phyloP scores from a whole-genome alignment of 2,888 invertebrate species.

The Thymelicus sylvestris region DNA sequence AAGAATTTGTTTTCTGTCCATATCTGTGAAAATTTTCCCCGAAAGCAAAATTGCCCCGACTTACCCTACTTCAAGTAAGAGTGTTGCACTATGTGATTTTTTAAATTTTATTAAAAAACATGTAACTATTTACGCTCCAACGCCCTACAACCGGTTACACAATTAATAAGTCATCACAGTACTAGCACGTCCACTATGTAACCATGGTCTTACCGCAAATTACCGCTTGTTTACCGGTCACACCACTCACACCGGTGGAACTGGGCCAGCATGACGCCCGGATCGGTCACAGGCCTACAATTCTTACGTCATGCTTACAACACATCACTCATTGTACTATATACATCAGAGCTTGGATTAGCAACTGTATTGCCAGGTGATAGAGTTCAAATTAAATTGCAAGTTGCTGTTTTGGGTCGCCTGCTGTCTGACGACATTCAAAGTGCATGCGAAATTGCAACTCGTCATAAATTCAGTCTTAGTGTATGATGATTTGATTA shows the following conservation, averaged over 20 bases:
- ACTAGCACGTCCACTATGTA: not conserved
- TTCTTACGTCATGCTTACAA: slow-evolving; percentile 65
- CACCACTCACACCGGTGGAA: slow-evolving; percentile 41
- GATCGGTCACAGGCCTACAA: slow-evolving; percentile 51
- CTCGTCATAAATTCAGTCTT: slow-evolving; percentile 28
- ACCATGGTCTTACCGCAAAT: slow-evolving; percentile 8
- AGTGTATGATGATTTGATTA: slow-evolving; percentile 15
- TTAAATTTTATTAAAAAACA: no score
- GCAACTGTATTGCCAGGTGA: slow-evolving; percentile 20
- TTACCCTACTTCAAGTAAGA: no score
- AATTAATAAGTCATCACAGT: not conserved
- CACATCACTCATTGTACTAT: slow-evolving; percentile 47
- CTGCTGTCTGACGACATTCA: slow-evolving; percentile 48
- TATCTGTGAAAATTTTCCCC: no score
- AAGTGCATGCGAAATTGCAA: slow-evolving; percentile 50
- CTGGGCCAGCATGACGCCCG: slow-evolving; percentile 59
- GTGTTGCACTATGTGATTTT: no score
- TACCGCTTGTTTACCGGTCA: slow-evolving; percentile 19
- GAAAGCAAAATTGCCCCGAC: no score
- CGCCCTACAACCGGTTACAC: no score
- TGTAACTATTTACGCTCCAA: no score
- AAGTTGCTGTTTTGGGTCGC: slow-evolving; percentile 48
- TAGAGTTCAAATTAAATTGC: slow-evolving; percentile 39
- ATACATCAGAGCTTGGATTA: slow-evolving; percentile 39
- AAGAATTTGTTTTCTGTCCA: no score